Evolutionary conservation across 35 echinoderm and acorn worm species (phyloP).

Genomic region (Heliocidaris erythrogramma): DNA sequence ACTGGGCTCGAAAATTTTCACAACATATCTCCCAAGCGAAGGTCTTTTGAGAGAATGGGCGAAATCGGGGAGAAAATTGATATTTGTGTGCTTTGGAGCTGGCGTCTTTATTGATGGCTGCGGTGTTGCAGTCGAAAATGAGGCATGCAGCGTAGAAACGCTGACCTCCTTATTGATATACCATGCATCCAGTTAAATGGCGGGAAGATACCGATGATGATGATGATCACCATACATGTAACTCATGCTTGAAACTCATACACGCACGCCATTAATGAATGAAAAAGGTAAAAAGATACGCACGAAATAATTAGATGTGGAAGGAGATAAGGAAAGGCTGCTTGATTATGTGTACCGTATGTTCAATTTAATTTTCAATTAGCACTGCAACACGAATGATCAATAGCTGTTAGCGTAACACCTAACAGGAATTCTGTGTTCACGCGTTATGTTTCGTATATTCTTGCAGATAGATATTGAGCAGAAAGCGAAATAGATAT

Average conservation of each 20-base stretch:
- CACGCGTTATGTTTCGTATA: too few relatives aligned
- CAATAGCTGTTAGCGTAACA: too few relatives aligned
- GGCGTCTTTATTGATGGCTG: neutral
- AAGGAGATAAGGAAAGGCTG: neutral
- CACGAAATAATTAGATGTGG: neutral
- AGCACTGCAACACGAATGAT: too few relatives aligned
- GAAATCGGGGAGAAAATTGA: constrained; percentile 11
- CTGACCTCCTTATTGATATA: neutral
- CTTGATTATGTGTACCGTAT: neutral
- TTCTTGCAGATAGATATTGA: too few relatives aligned
- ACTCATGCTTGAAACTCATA: neutral
- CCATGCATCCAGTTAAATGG: neutral
- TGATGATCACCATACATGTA: neutral
- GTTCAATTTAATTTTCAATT: neutral
- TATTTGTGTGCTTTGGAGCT: neutral
- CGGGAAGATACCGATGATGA: neutral
- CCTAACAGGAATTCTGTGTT: too few relatives aligned
- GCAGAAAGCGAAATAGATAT: too few relatives aligned
- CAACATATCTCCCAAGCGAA: neutral
- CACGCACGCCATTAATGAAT: neutral
- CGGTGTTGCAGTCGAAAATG: neutral
- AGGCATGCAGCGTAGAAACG: neutral
- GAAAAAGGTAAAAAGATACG: neutral
- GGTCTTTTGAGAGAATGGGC: constrained; percentile 7
- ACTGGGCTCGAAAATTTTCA: neutral